phyloP scores from a whole-genome alignment of 1,140 invertebrate species.

The Neoseiulus cucumeris region DNA sequence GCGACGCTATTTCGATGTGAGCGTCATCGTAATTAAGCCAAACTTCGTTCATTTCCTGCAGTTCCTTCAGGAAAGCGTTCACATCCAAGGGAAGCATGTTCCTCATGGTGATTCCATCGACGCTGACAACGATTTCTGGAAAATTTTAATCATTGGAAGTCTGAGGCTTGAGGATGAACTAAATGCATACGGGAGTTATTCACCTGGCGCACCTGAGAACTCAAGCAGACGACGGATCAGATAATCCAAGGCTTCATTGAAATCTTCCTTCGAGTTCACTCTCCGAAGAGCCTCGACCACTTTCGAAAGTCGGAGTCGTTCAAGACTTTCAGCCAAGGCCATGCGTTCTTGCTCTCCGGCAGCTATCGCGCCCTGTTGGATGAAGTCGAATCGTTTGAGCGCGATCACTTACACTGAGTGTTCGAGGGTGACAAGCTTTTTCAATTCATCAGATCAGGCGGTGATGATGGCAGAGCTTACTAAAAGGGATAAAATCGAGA shows the following conservation, averaged over 20 bases:
- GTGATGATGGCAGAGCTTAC: too few species aligned
- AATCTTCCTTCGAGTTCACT: neutral
- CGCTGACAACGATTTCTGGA: neutral
- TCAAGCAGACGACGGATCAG: neutral
- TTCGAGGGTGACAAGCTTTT: too few species aligned
- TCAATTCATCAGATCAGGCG: too few species aligned
- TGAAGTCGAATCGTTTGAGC: too few species aligned
- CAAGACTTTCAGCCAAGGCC: neutral
- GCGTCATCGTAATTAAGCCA: neutral
- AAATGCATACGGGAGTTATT: neutral
- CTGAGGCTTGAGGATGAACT: neutral
- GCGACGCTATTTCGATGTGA: neutral
- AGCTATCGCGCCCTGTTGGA: neutral
- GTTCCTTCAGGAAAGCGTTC: neutral
- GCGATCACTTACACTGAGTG: too few species aligned
- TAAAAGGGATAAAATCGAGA: too few species aligned
- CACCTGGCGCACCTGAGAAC: neutral
- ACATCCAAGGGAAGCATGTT: neutral
- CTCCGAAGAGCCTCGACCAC: neutral
- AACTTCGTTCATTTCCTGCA: neutral
- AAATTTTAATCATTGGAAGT: neutral
- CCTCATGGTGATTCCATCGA: neutral
- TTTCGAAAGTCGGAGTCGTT: slow-evolving; percentile 2
- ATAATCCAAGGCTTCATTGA: neutral
- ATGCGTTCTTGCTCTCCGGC: neutral